A percentile compares a stretch with the other conserved stretches of the same genome.
These are phyloP conservation scores for Micromesistius poutassou DNA, from an alignment of 2,797 vertebrate genomes.

Conservation along the genomic window DNA sequence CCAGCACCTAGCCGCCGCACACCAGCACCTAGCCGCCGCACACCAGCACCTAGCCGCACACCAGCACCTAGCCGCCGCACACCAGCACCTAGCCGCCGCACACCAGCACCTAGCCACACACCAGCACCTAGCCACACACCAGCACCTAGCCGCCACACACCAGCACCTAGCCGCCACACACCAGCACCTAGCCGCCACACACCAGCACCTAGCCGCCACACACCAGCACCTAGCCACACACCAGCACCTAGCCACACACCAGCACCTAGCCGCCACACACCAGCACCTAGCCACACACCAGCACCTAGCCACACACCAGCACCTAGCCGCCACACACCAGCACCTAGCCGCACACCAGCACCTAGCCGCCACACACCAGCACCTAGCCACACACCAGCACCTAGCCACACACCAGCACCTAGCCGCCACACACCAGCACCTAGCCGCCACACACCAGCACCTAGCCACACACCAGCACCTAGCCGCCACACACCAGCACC, in stretches of 20 bases:
- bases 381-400: too few species aligned
- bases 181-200: slow-evolving; percentile 25
- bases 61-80: too few species aligned
- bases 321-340: slow-evolving; percentile 36
- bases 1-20: slow-evolving; percentile 25
- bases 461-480: slow-evolving; percentile 36
- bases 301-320: too few species aligned
- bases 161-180: slow-evolving; percentile 40
- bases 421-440: too few species aligned
- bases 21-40: slow-evolving; percentile 41
- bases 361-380: slow-evolving; percentile 36
- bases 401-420: slow-evolving; percentile 35
- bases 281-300: slow-evolving; percentile 28
- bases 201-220: slow-evolving; percentile 41
- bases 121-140: slow-evolving; percentile 35
- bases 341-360: slow-evolving; percentile 34
- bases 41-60: slow-evolving; percentile 25
- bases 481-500: slow-evolving; percentile 35
- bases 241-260: too few species aligned
- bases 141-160: slow-evolving; percentile 30
- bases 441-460: slow-evolving; percentile 34
- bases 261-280: slow-evolving; percentile 38
- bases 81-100: slow-evolving; percentile 41
- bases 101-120: slow-evolving; percentile 25
- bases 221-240: slow-evolving; percentile 25